Percentiles rank a stretch among this genome's conserved stretches.
Conservation (phyloP, 2,888 invertebrate genomes). For the Standfussiana lucernea region DNA sequence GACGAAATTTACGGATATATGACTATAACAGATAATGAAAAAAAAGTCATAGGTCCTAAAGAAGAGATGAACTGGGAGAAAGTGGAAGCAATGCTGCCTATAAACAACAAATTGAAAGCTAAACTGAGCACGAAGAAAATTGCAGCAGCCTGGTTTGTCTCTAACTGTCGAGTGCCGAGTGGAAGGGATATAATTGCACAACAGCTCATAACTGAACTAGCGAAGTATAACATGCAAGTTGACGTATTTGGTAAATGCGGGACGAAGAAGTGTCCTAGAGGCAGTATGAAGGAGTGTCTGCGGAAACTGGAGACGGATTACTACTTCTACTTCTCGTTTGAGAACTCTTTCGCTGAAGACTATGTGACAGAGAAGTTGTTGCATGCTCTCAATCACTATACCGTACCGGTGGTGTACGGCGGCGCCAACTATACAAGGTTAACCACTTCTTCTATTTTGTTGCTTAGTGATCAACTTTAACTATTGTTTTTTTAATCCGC, state of each 20-base stretch:
- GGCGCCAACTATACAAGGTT: constrained; percentile 82
- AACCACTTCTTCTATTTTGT: too few species aligned
- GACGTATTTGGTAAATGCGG: constrained; percentile 80
- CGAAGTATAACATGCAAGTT: constrained; percentile 68
- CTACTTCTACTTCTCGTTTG: constrained; percentile 82
- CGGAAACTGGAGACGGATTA: constrained; percentile 74
- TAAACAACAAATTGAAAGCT: constrained; percentile 68
- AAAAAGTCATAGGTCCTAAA: constrained; percentile 72
- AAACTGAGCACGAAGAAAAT: constrained; percentile 72
- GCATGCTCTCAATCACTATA: constrained; percentile 74
- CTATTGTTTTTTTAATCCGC: background rate
- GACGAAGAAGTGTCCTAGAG: constrained; percentile 66
- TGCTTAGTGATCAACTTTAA: background rate
- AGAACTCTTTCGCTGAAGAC: constrained; percentile 79
- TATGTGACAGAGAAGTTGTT: constrained; percentile 84
- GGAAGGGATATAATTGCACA: constrained; percentile 65
- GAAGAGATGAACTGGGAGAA: constrained; percentile 73
- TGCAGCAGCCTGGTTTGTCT: constrained; percentile 81
- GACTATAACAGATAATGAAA: constrained; percentile 68
- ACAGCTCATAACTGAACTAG: constrained; percentile 59
- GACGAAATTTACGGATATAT: constrained; percentile 75
- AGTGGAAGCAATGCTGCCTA: constrained; percentile 70
- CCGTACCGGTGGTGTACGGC: constrained; percentile 82
- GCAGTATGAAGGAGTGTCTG: constrained; percentile 69
- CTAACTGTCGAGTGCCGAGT: constrained; percentile 72